Base-by-base conservation (phyloP, 2,797 vertebrate species). In the Oreortyx pictus region DNA sequence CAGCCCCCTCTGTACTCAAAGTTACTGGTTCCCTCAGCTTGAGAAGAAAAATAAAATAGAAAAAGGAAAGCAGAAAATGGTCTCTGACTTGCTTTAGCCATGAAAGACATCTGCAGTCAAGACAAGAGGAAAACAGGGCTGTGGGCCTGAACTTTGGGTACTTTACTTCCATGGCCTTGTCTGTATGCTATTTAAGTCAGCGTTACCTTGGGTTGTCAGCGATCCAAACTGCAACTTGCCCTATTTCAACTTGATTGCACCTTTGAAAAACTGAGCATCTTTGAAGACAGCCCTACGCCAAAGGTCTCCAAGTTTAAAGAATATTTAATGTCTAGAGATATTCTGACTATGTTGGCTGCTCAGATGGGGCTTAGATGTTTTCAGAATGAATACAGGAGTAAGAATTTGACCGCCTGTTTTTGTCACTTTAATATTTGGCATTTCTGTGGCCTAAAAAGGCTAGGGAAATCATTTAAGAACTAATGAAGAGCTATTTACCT, bases 401-500 rank as follows among this genome's bases (percentile, higher is more conserved):
- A 91, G 85, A 94, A 96, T 93, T 79, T 92, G 88, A 83, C 76
- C 60, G 70, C 67, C 73, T 93, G 93, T 92, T 97, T 96, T 97
- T 95, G 94, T 96, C 94, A 93, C 84, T 97, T 97, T 97, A 96
- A 94, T 97, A 97, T 97, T 97, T 97, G 95, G 96, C 96, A 97
- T 97, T 98, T 97, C 95, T 97, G 83, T 82, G 90, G 95, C 91
- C 96, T 97, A 96, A 97, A 97, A 97, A 97, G 96, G 95, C 96
- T 95, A 93, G 92, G 89, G 71, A 96, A 97, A 94, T 97, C 94
- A 93, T 97, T 97, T 98, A 97, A 96, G 96, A 97, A 97, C 97
- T 97, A 97, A 98, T 97, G 97, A 98, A 98, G 97, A 97, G 97
- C 96, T 97, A 98, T 98, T 97, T 97, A 97, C 97, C 96, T 96